phyloP scores from a whole-genome alignment of 2,888 invertebrate species.

The Pammene fasciana region DNA sequence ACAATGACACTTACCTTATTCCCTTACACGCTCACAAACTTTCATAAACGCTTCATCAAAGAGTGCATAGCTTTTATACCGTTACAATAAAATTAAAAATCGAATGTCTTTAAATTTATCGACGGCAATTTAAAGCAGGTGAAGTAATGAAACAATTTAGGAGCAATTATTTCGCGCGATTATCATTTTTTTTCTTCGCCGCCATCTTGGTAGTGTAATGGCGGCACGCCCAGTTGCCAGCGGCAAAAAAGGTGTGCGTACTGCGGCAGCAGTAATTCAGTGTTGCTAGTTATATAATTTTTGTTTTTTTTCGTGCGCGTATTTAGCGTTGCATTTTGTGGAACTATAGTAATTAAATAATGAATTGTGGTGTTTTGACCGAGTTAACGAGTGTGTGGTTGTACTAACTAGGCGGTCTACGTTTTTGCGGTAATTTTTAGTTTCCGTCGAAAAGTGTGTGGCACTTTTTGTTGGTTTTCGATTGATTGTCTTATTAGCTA shows the following conservation, averaged over 20 bases:
- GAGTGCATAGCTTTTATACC: constrained; percentile 14
- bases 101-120: constrained; percentile 37
- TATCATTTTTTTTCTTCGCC: constrained; percentile 59
- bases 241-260: constrained; percentile 43
- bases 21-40: constrained; percentile 35
- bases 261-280: constrained; percentile 35
- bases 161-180: constrained; percentile 66
- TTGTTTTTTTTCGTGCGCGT: constrained; percentile 29
- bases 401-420: constrained; percentile 15
- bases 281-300: constrained; percentile 37
- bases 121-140: constrained; percentile 55
- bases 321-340: constrained; percentile 33
- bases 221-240: constrained; percentile 57
- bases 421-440: constrained; percentile 15
- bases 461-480: not conserved
- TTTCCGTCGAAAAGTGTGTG: constrained; percentile 8
- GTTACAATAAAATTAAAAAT: constrained; percentile 34
- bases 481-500: not conserved
- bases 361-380: constrained; percentile 31
- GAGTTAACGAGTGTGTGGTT: constrained; percentile 30
- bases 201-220: constrained; percentile 67
- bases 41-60: constrained; percentile 31
- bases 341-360: constrained; percentile 34
- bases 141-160: constrained; percentile 73
- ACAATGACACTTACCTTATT: constrained; percentile 51